Base-by-base conservation (phyloP, 2,797 vertebrate genomes). In the Saxicola maurus region DNA sequence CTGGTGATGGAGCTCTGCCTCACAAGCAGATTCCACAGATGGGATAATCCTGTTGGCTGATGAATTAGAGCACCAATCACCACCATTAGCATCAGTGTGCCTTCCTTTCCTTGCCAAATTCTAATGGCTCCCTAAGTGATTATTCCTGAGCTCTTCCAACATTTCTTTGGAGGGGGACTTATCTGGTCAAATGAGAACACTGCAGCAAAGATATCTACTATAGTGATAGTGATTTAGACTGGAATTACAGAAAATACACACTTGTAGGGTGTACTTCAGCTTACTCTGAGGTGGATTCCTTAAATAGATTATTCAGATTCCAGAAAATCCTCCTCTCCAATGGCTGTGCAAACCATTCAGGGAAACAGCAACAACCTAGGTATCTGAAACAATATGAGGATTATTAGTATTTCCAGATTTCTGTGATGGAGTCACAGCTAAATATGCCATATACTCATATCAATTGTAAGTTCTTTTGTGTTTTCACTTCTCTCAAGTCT, bases 31-130 rank as follows among this genome's bases (percentile, higher is more conserved):
- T 74, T 51, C 37, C 1, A 0, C 16, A 89, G 56, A 73, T 8
- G 3, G 40, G 43, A 68, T 82, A 86, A 84, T 45, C 48, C 52
- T 28, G 5, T 45, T 66, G 35, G 38, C 27, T 2, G 2, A 12
- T 61, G 51, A 84, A 74, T 87, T 91, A 90, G 38, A 90, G 46
- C 25, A 51, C 38, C 92, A 90, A 87, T 80, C 60, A 49, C n/a
- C 27, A 9, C 71, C 73, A 82, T 82, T 79, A 90, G 5, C 46
- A 85, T n/a, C 65, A 53, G 16, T 28, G 31, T 74, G 69, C 19
- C 42, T 85, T 87, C 28, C 31, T 89, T 82, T 89, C 55, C 87
- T 74, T 91, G 82, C 72, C 93, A 94, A 85, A 64, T 74, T 72
- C 59, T 90, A 90, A 94, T 86, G 86, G 71, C 5, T 75, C 59